Evolutionary conservation across 2,113 vertebrate genomes (phyloP).

Genomic region (Pangasianodon gigas): DNA sequence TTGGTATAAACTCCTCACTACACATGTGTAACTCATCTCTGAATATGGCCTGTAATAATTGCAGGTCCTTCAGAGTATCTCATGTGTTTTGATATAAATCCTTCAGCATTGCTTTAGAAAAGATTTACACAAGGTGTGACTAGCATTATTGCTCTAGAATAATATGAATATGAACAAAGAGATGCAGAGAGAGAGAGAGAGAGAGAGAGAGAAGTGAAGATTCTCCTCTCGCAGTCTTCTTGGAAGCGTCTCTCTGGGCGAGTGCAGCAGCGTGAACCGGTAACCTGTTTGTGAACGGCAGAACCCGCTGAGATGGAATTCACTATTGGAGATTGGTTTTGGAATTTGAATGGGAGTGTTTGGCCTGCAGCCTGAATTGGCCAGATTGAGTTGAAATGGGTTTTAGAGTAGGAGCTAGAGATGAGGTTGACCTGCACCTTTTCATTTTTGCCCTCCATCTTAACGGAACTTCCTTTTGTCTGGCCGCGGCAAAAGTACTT

Average conservation of each 20-base stretch:
- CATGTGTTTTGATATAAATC: neutral
- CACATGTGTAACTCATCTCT: neutral
- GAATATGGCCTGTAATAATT: neutral
- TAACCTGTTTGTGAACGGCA: conserved; percentile 61
- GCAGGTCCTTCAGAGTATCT: neutral
- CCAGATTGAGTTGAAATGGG: conserved; percentile 72
- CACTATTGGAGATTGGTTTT: conserved; percentile 69
- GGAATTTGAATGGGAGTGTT: conserved; percentile 70
- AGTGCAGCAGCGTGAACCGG: conserved; percentile 37
- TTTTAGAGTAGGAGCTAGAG: conserved; percentile 69
- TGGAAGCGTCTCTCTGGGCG: neutral
- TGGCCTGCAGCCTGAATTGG: conserved; percentile 60
- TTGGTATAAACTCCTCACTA: neutral
- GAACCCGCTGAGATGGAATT: conserved; percentile 64
- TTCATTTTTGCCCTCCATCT: conserved; percentile 64
- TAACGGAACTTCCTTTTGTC: conserved; percentile 64
- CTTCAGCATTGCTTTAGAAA: neutral
- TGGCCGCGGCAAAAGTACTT: conserved; percentile 66
- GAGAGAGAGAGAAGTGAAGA: conserved; percentile 11
- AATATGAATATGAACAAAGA: no score
- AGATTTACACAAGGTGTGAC: neutral
- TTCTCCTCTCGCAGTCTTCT: conserved; percentile 14
- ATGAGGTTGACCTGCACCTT: conserved; percentile 75
- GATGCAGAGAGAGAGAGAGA: neutral
- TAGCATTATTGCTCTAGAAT: neutral